phyloP scores from a whole-genome alignment of 2,797 vertebrate species.

The Phoebastria nigripes region DNA sequence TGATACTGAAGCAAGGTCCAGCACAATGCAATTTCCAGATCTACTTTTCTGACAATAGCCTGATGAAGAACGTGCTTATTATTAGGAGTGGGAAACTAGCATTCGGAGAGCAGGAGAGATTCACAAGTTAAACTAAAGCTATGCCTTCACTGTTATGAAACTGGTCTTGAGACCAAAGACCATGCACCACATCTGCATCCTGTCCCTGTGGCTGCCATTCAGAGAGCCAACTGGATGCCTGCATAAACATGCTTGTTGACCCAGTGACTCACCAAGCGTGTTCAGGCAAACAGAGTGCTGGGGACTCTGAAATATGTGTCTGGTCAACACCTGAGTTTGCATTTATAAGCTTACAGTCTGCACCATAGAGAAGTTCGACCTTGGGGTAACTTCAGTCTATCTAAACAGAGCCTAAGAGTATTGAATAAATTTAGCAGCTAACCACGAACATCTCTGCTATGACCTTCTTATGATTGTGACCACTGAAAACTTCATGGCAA shows the following conservation, averaged over 20 bases:
- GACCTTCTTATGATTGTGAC: neutral
- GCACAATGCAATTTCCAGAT: neutral
- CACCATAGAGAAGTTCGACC: neutral
- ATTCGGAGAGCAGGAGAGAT: neutral
- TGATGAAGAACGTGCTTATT: neutral
- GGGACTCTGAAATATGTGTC: neutral
- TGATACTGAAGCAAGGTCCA: neutral
- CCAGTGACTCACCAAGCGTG: neutral
- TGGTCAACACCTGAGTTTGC: constrained; percentile 15
- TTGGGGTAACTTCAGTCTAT: constrained; percentile 11
- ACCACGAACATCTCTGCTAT: neutral
- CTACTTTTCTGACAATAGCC: neutral
- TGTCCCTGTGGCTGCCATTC: neutral
- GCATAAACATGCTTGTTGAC: constrained; percentile 6
- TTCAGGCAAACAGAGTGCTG: neutral
- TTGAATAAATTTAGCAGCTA: constrained; percentile 15
- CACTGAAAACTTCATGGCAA: neutral
- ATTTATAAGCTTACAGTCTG: neutral
- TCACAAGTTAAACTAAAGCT: neutral
- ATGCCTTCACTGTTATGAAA: neutral
- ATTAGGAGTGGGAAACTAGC: neutral
- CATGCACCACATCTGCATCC: neutral
- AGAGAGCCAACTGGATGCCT: neutral
- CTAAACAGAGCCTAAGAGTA: neutral
- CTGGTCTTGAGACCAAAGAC: neutral